These are phyloP conservation scores for Aleiodes sp. DNA, from an alignment of 1,140 invertebrate genomes.

Conservation along the genomic window DNA sequence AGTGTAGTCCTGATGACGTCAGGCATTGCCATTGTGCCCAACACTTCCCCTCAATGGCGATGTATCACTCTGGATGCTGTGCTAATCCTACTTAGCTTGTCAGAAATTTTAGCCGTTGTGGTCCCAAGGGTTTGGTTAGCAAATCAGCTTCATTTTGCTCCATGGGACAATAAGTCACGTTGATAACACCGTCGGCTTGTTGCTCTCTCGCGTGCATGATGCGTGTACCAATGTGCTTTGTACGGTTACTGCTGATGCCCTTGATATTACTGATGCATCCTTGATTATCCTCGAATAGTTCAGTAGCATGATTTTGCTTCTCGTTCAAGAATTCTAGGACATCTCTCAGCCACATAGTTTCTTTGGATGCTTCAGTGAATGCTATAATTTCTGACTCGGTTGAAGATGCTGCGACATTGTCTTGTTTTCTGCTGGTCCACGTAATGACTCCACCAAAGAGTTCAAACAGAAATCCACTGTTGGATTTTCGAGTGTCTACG, in stretches of 20 bases:
- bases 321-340: slow-evolving; percentile 17
- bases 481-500: slow-evolving; percentile 11
- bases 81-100: slow-evolving; percentile 15
- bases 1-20: background rate
- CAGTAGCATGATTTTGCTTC: slow-evolving; percentile 2
- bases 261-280: slow-evolving; percentile 16
- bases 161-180: slow-evolving; percentile 9
- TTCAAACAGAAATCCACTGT: slow-evolving; percentile 21
- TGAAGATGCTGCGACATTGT: slow-evolving; percentile 17
- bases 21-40: background rate
- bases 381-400: slow-evolving; percentile 27
- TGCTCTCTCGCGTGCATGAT: background rate
- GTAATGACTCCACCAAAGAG: slow-evolving; percentile 6
- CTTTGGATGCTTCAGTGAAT: slow-evolving; percentile 14
- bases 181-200: background rate
- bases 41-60: slow-evolving; percentile 25
- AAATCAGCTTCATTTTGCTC: slow-evolving; percentile 28
- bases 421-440: slow-evolving; percentile 21
- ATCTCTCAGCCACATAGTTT: slow-evolving; percentile 16
- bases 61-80: background rate
- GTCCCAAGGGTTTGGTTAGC: slow-evolving; percentile 23
- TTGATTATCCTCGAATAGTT: slow-evolving; percentile 32
- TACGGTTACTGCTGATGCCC: background rate
- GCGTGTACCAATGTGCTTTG: slow-evolving; percentile 6
- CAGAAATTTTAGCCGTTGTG: slow-evolving; percentile 4